Evolutionary conservation across 2,888 invertebrate genomes (phyloP).

Genomic region (Bruchidius siliquastri): DNA sequence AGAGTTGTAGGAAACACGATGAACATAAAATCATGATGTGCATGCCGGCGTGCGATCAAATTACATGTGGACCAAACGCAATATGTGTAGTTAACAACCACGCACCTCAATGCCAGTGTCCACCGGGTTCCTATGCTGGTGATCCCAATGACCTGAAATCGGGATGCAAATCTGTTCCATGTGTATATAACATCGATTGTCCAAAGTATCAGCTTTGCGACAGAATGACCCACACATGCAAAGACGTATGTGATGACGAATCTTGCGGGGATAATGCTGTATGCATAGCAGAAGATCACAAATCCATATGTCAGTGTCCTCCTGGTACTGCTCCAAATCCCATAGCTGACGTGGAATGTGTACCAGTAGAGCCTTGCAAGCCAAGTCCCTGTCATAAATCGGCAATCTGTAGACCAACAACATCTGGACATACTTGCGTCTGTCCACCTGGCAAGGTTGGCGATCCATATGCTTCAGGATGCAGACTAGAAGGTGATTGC

Average conservation of each 20-base stretch:
- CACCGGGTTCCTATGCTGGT: conserved; percentile 80
- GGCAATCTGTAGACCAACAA: conserved; percentile 63
- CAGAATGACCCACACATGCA: conserved; percentile 75
- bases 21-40: conserved; percentile 60
- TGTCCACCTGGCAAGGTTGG: conserved; percentile 75
- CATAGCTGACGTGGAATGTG: conserved; percentile 77
- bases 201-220: conserved; percentile 76
- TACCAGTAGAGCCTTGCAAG: conserved; percentile 64
- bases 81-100: conserved; percentile 87
- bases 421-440: conserved; percentile 64
- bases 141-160: conserved; percentile 72
- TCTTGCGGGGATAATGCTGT: conserved; percentile 84
- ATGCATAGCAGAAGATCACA: conserved; percentile 81
- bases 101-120: conserved; percentile 84
- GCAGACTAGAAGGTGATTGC: conserved; percentile 73
- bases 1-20: conserved; percentile 65
- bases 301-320: conserved; percentile 79
- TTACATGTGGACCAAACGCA: conserved; percentile 80
- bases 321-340: conserved; percentile 78
- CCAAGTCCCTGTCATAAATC: conserved; percentile 77
- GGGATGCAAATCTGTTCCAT: conserved; percentile 77
- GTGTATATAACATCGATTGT: conserved; percentile 83
- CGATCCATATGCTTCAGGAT: conserved; percentile 71
- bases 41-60: conserved; percentile 70
- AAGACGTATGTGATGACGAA: conserved; percentile 74